Percentiles rank a stretch among this genome's conserved stretches.
These are phyloP conservation scores for Baccha elongata DNA, from an alignment of 2,888 invertebrate genomes.

Conservation along the genomic window DNA sequence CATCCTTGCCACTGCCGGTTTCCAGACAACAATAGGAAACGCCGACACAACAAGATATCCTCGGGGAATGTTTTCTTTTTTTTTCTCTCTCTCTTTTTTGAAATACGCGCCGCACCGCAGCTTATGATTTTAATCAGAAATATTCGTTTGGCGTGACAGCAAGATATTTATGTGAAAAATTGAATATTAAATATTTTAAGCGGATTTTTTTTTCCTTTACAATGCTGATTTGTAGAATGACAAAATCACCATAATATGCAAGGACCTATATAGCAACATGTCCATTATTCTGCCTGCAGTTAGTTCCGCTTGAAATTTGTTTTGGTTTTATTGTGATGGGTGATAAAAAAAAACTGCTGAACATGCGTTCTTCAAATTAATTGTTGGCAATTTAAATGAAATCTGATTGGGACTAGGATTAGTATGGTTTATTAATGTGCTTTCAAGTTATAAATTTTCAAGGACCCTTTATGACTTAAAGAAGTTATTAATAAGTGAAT, in stretches of 20 bases:
- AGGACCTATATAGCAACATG: neutral
- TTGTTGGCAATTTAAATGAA: neutral
- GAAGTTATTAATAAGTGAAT: no score
- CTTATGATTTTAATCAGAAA: slow-evolving; percentile 51
- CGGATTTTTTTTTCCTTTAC: neutral
- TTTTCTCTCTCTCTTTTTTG: neutral
- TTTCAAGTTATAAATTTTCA: no score
- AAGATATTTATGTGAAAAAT: slow-evolving; percentile 51
- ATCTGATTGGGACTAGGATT: no score
- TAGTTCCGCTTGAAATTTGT: neutral
- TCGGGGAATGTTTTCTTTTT: neutral
- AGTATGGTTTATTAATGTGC: no score
- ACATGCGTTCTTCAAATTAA: neutral
- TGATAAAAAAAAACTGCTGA: neutral
- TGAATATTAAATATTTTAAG: slow-evolving; percentile 57
- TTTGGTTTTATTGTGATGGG: neutral
- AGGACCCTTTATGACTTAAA: no score
- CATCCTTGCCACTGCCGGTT: slow-evolving; percentile 22
- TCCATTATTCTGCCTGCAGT: neutral
- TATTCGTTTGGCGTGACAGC: slow-evolving; percentile 63
- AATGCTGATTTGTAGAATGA: neutral
- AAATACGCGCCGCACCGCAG: neutral
- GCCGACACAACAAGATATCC: slow-evolving; percentile 4
- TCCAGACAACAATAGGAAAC: neutral
- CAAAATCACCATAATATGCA: neutral